Conservation (phyloP, 2,888 invertebrate genomes). For the Ptilodon capucinus region DNA sequence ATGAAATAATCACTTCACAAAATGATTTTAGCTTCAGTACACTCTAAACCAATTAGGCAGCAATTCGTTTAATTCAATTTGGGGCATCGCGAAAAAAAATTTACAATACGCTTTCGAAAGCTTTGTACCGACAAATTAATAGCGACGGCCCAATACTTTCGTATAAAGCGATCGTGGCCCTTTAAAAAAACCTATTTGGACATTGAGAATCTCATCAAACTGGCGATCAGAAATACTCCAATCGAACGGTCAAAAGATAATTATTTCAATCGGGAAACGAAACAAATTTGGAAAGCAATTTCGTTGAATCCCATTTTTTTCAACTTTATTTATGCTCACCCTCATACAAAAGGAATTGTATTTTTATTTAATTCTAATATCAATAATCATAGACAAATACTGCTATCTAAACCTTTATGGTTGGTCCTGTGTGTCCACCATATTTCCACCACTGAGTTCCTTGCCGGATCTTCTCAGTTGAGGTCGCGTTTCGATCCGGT, state of each 20-base stretch:
- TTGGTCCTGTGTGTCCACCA: too few relatives aligned
- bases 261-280: constrained; percentile 11
- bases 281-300: background rate
- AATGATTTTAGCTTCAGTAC: background rate
- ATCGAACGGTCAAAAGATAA: constrained; percentile 14
- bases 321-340: background rate
- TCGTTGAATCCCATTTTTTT: background rate
- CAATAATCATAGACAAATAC: background rate
- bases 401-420: too few relatives aligned
- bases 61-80: constrained; percentile 18
- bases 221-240: constrained; percentile 2
- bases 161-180: constrained; percentile 11
- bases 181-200: constrained; percentile 7
- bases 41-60: background rate
- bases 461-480: too few relatives aligned
- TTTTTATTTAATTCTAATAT: background rate
- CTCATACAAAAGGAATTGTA: background rate
- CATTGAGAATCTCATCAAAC: constrained; percentile 4
- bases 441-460: too few relatives aligned
- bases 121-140: constrained; percentile 32
- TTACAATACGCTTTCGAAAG: constrained; percentile 3
- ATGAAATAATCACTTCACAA: background rate
- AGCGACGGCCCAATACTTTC: constrained; percentile 10
- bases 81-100: background rate
- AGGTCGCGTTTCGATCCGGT: too few relatives aligned